These are phyloP conservation scores for Andrena chrysosceles DNA, from an alignment of 2,888 invertebrate species.

Conservation along the genomic window DNA sequence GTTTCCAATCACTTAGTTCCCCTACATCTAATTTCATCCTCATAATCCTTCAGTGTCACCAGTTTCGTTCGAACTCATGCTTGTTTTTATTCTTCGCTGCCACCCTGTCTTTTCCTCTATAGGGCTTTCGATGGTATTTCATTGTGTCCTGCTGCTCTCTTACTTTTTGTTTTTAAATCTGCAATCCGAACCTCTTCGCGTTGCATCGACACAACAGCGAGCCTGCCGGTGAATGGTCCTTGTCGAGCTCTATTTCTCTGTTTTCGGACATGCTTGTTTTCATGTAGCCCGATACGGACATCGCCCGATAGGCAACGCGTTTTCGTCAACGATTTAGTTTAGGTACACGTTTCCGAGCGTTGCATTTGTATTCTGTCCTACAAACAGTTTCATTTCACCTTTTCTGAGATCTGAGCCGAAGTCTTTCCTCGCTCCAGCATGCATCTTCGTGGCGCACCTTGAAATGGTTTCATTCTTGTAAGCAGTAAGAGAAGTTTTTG, in stretches of 20 bases:
- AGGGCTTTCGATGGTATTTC: conserved; percentile 46
- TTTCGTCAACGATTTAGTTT: conserved; percentile 65
- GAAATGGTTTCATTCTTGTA: too few relatives aligned
- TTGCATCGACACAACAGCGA: conserved; percentile 54
- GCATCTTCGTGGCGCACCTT: too few relatives aligned
- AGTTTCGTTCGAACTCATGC: background rate
- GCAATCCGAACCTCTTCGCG: conserved; percentile 45
- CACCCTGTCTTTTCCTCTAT: background rate
- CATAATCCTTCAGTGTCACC: background rate
- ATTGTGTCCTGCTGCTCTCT: background rate
- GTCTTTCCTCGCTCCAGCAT: too few relatives aligned
- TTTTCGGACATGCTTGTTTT: conserved; percentile 60
- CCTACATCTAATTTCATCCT: background rate
- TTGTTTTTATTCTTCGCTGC: conserved; percentile 5
- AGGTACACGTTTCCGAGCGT: conserved; percentile 56
- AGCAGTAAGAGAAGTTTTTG: too few relatives aligned
- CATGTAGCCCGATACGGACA: conserved; percentile 42
- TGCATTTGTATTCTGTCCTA: conserved; percentile 48
- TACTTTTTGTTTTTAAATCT: conserved; percentile 34
- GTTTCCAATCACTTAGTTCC: conserved; percentile 10
- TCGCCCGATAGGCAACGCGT: conserved; percentile 65
- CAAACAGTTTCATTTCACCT: conserved; percentile 60
- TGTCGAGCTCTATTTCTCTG: conserved; percentile 69
- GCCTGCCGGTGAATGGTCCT: conserved; percentile 59
- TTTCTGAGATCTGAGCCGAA: background rate